phyloP scores from a whole-genome alignment of 2,888 invertebrate genomes.

The Acanthosepion lycidas region DNA sequence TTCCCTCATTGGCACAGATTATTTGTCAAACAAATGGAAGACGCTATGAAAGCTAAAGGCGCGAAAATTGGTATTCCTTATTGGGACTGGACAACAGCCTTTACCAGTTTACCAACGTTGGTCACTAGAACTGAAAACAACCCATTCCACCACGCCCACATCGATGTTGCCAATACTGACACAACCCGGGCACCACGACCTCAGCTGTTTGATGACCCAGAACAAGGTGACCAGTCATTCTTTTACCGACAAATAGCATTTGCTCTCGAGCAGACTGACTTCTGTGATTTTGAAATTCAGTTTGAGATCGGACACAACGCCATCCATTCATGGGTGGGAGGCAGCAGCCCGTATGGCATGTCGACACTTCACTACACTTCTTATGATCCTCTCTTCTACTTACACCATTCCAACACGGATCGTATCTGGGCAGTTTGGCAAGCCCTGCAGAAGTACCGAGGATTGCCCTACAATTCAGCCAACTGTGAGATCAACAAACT shows the following conservation, averaged over 20 bases:
- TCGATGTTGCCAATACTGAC: conserved; percentile 47
- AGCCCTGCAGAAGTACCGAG: conserved; percentile 55
- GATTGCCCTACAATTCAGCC: conserved; percentile 53
- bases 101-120: conserved; percentile 51
- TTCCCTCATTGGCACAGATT: conserved; percentile 56
- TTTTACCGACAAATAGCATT: conserved; percentile 54
- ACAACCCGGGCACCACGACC: conserved; percentile 51
- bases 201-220: conserved; percentile 53
- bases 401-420: conserved; percentile 54
- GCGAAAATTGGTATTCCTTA: conserved; percentile 53
- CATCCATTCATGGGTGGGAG: conserved; percentile 51
- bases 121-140: conserved; percentile 51
- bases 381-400: conserved; percentile 58
- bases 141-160: conserved; percentile 52
- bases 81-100: conserved; percentile 55
- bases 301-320: conserved; percentile 49
- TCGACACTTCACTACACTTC: conserved; percentile 57
- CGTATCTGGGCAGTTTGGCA: conserved; percentile 57
- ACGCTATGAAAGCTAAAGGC: conserved; percentile 53
- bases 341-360: conserved; percentile 52
- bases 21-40: conserved; percentile 54
- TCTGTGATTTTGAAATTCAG: conserved; percentile 56
- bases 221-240: conserved; percentile 53
- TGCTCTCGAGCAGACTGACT: conserved; percentile 56
- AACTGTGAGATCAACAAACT: conserved; percentile 54